phyloP scores from a whole-genome alignment of 1,140 invertebrate species.

The Gryllus bimaculatus region DNA sequence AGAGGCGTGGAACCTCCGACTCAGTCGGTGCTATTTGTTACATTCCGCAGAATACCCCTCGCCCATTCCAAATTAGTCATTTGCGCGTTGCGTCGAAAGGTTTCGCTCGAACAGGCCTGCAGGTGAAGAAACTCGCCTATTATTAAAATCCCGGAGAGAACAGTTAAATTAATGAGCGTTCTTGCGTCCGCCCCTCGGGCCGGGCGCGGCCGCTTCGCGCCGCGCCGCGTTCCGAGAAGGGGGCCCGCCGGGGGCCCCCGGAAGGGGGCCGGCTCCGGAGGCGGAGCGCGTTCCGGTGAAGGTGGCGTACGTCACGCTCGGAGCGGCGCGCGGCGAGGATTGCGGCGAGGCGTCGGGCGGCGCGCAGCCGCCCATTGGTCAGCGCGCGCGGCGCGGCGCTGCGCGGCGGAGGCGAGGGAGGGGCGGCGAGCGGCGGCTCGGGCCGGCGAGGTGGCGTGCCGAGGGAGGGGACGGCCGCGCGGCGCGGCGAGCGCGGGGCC shows the following conservation, averaged over 20 bases:
- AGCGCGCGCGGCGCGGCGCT: too few species aligned
- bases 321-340: background rate
- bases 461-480: too few species aligned
- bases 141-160: background rate
- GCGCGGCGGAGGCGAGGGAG: too few species aligned
- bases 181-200: too few species aligned
- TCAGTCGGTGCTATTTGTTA: background rate
- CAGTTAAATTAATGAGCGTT: background rate
- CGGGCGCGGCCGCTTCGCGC: background rate
- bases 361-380: too few species aligned
- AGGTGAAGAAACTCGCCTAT: conserved; percentile 3
- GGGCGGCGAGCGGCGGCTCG: background rate
- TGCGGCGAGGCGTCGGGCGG: background rate
- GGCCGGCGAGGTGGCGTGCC: too few species aligned
- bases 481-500: too few species aligned
- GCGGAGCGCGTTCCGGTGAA: background rate
- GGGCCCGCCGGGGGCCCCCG: too few species aligned
- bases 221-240: background rate
- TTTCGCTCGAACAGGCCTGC: background rate
- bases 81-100: background rate
- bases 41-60: background rate
- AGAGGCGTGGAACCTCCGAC: too few species aligned
- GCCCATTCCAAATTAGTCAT: background rate
- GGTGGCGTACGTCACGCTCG: too few species aligned
- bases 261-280: background rate